These are phyloP conservation scores for Tadarida brasiliensis DNA, from an alignment of 2,797 vertebrate species.

Conservation along the genomic window DNA sequence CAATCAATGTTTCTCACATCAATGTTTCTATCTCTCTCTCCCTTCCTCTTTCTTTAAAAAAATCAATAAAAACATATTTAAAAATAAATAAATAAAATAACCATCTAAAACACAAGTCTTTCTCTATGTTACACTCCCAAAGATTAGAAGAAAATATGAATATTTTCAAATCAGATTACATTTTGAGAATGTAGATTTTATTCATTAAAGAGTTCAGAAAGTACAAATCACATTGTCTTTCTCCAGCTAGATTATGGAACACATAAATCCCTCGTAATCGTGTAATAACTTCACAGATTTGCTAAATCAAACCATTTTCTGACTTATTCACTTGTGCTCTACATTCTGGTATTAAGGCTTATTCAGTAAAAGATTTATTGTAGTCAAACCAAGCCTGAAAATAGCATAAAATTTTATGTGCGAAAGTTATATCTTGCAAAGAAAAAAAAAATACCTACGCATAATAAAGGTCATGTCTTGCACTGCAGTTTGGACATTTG, in stretches of 20 bases:
- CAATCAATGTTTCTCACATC: too few relatives aligned
- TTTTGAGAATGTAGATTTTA: slow-evolving; percentile 43
- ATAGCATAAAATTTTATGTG: slow-evolving; percentile 63
- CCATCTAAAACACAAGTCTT: not conserved
- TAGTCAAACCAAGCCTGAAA: slow-evolving; percentile 58
- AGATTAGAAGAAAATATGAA: slow-evolving; percentile 2
- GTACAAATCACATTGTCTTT: not conserved
- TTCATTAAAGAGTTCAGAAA: not conserved
- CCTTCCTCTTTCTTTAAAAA: too few relatives aligned
- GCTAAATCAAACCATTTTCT: slow-evolving; percentile 52
- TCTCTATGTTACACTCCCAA: not conserved
- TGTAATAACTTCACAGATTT: slow-evolving; percentile 6
- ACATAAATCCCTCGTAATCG: slow-evolving; percentile 9
- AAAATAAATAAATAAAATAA: not conserved
- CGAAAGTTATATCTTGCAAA: slow-evolving; percentile 59
- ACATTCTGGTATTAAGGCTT: slow-evolving; percentile 4
- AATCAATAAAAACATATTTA: too few relatives aligned
- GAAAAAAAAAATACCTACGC: slow-evolving; percentile 65
- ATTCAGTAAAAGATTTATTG: slow-evolving; percentile 67
- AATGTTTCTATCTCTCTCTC: too few relatives aligned
- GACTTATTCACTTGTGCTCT: slow-evolving; percentile 12
- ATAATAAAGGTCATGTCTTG: slow-evolving; percentile 63
- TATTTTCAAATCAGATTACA: slow-evolving; percentile 47
- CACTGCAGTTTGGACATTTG: slow-evolving; percentile 49
- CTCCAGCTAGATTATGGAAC: not conserved